Base-by-base conservation (phyloP, 2,113 vertebrate species). In the Halcyon senegalensis region DNA sequence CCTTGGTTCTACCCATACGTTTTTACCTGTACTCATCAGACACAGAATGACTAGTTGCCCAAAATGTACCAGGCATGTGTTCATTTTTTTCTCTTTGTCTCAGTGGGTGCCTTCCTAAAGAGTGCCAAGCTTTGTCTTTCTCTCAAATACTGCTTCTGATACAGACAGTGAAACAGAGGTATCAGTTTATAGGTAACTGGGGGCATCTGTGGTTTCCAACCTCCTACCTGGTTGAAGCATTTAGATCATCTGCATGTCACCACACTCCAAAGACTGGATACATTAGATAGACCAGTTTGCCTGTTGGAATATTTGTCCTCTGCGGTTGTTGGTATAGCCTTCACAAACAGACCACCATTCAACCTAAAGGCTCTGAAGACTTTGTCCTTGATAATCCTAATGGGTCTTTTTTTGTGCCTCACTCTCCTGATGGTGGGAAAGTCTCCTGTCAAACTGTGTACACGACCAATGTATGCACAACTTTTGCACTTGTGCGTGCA, bases 401-500 rank as follows among this genome's bases (percentile, higher is more conserved):
- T 20, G 24, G 56, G 55, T 44, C 14, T 69, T 69, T 67, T 63
- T 63, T 64, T 68, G 11, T 63, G 8, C n/a, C 19, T 66, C 33
- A 31, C 8, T 89, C 16, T 51, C 67, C 28, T 77, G 35, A 56
- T 10, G 28, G 8, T 50, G 21, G 24, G 39, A 39, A 84, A 39
- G 41, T 31, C 28, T 78, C 7, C 46, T 63, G 28, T 20, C n/a
- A 41, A 39, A 53, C 8, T 59, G 31, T n/a, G 20, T 39, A 58
- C 13, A 19, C 0, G 3, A 69, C 18, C 59, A 9, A 9, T 7
- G 2, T 24, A 8, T 51, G 33, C 19, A 24, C 35, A 51, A 3
- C 6, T 58, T 56, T 67, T 62, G 31, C 33, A 76, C 44, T 14
- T 30, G 5, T 43, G 23, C 9, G 20, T 44, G 12, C 12, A 50